These are phyloP conservation scores for Napeogenes sylphis DNA, from an alignment of 2,888 invertebrate species.

Conservation along the genomic window DNA sequence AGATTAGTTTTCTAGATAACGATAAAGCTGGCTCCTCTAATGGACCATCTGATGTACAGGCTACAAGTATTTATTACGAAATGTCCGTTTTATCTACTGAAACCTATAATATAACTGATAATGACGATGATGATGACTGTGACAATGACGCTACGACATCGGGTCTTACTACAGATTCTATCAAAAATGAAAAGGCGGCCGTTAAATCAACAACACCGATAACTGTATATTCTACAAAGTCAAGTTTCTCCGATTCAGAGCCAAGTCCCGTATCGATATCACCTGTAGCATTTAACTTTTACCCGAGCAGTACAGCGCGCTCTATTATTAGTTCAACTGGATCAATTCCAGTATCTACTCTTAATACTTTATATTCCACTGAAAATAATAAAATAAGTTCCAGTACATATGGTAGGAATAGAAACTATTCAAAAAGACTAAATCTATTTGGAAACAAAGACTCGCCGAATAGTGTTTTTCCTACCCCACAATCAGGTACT, in stretches of 20 bases:
- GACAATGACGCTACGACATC: constrained; percentile 54
- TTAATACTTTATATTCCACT: constrained; percentile 50
- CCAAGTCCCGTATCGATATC: constrained; percentile 41
- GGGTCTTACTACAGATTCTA: constrained; percentile 50
- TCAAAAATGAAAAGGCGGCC: constrained; percentile 50
- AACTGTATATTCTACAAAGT: constrained; percentile 37
- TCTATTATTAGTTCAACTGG: constrained; percentile 29
- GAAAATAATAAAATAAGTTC: constrained; percentile 49
- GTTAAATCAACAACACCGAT: constrained; percentile 45
- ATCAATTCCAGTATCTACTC: constrained; percentile 44
- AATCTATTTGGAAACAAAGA: constrained; percentile 57
- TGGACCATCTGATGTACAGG: constrained; percentile 68
- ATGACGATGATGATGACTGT: constrained; percentile 68
- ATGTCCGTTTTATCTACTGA: constrained; percentile 72
- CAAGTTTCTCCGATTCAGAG: constrained; percentile 32
- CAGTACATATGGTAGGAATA: constrained; percentile 51
- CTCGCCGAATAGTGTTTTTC: constrained; percentile 58
- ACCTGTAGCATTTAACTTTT: constrained; percentile 39
- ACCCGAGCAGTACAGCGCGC: constrained; percentile 29
- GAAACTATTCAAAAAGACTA: constrained; percentile 62
- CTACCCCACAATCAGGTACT: constrained; percentile 46
- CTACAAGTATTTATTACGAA: constrained; percentile 74
- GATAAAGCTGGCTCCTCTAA: constrained; percentile 61
- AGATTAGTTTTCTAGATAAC: constrained; percentile 66
- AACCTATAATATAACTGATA: constrained; percentile 62